Base-by-base conservation (phyloP, 2,113 vertebrate species). In the Dasyurus viverrinus region DNA sequence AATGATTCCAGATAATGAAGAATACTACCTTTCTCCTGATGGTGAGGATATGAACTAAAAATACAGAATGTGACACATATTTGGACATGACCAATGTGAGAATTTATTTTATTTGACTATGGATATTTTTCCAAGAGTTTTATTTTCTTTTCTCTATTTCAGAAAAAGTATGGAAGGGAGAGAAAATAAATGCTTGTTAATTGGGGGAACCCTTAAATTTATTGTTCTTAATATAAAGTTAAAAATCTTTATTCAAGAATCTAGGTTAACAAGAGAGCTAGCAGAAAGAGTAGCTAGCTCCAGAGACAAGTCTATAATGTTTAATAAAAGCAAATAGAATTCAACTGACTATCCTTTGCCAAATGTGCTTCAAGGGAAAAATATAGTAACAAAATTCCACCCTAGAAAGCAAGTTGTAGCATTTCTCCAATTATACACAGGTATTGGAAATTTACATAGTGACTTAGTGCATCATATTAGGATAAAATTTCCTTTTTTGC, bases 321-420 rank as follows among this genome's bases (percentile, higher is more conserved):
- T 93, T 91, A 94, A 91, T 93, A 90, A 90, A 53, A 94, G 68
- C 53, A 68, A 92, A 91, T 25, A 92, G 60, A 91, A 54, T 55
- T 94, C 36, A 30, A 94, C 22, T 55, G 50, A 68, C 76, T n/a
- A 94, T 94, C 92, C 76, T 94, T 14, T 76, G 93, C 89, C 60
- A 90, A 84, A 91, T 42, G 14, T 26, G 23, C 55, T 54, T 42
- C 89, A 25, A 57, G 47, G 54, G 91, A 95, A 96, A 91, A 54
- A 24, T 76, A 47, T 42, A 54, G 89, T 46, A 42, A 84, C 54
- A 93, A 10, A 30, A 23, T 93, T 53, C 48, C 90, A 57, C 57
- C 89, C 48, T 24, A 48, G 60, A 54, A 93, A 95, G 53, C 53
- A 50, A 36, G 68, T 52, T 89, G 46, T 8, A 24, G 90, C 46